Percentiles rank a stretch among this genome's conserved stretches.
phyloP scores from a whole-genome alignment of 2,888 invertebrate species.

The Parthenolecanium corni region DNA sequence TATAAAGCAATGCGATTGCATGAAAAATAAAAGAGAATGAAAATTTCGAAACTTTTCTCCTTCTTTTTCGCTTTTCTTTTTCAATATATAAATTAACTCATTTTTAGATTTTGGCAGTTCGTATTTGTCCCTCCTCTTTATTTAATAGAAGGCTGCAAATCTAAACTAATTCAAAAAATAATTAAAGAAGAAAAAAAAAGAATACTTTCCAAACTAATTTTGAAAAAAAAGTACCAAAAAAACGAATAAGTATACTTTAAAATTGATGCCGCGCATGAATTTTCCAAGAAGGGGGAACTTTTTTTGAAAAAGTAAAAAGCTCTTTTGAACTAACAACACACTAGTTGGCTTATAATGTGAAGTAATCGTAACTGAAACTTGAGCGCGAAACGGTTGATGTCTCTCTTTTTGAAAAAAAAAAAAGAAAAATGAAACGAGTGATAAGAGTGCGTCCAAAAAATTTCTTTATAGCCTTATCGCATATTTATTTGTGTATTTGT shows the following conservation, averaged over 20 bases:
- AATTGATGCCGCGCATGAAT: slow-evolving; percentile 2
- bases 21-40: too few species aligned
- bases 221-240: neutral
- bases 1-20: too few species aligned
- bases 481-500: slow-evolving; percentile 23
- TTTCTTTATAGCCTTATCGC: slow-evolving; percentile 22
- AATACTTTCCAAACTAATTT: neutral
- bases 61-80: too few species aligned
- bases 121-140: too few species aligned
- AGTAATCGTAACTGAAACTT: neutral
- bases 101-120: too few species aligned
- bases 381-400: neutral
- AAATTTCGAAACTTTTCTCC: too few species aligned
- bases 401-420: neutral
- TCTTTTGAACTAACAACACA: neutral
- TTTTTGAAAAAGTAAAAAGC: neutral
- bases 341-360: slow-evolving; percentile 3
- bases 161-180: neutral
- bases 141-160: too few species aligned
- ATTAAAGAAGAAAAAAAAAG: neutral
- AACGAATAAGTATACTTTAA: neutral
- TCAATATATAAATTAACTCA: too few species aligned
- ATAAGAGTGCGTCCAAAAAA: slow-evolving; percentile 17
- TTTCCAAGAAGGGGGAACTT: neutral
- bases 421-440: slow-evolving; percentile 9